phyloP scores from a whole-genome alignment of 2,797 vertebrate genomes.

The Mycteria americana region DNA sequence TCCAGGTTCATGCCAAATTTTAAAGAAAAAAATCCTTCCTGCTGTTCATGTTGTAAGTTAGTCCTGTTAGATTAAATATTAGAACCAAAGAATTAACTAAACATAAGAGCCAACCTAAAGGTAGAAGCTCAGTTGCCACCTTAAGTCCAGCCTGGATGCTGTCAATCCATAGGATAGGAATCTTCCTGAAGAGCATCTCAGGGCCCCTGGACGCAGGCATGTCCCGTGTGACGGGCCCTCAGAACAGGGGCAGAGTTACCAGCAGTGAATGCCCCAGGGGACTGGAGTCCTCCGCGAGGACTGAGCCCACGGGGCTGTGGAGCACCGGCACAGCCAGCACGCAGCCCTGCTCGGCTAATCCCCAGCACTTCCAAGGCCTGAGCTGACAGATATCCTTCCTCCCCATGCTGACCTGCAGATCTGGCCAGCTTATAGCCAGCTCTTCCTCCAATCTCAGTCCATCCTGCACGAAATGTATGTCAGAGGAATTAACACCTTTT shows the following conservation, averaged over 20 bases:
- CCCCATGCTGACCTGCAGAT: neutral
- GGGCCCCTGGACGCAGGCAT: neutral
- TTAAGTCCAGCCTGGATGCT: neutral
- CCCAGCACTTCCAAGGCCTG: neutral
- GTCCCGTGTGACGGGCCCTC: fast-evolving
- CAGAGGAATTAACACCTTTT: slow-evolving; percentile 69
- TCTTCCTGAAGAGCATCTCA: neutral
- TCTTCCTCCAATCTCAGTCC: neutral
- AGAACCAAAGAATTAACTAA: neutral
- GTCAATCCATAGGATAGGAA: neutral
- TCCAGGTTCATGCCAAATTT: neutral
- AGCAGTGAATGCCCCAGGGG: neutral
- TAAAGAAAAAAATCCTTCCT: neutral
- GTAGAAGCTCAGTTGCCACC: neutral
- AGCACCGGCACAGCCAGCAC: neutral
- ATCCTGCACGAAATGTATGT: neutral
- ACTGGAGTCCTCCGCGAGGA: neutral
- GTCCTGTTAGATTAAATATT: neutral
- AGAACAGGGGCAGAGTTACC: neutral
- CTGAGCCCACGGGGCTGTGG: neutral
- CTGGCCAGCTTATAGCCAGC: neutral
- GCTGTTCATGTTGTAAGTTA: neutral
- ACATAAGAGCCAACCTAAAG: neutral
- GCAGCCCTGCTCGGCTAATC: neutral
- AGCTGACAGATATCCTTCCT: neutral